These are phyloP conservation scores for Pterois miles DNA, from an alignment of 2,797 vertebrate species.

Conservation along the genomic window DNA sequence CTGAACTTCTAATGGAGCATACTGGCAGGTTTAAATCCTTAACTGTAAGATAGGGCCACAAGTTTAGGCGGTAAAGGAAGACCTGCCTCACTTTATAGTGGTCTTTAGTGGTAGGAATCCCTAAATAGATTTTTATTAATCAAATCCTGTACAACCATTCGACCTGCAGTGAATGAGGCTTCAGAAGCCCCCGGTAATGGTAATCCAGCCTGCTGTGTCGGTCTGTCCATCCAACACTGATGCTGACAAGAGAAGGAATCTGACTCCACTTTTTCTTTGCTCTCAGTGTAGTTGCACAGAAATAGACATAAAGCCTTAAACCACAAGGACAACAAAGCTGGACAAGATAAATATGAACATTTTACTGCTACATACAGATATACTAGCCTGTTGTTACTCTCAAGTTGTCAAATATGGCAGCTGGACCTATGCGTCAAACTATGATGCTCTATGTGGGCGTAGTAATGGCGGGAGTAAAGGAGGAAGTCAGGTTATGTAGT, in stretches of 20 bases:
- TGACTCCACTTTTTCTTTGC: neutral
- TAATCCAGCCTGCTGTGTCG: neutral
- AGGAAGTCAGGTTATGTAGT: neutral
- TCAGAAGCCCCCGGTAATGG: neutral
- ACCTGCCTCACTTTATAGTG: no score
- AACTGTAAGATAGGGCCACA: no score
- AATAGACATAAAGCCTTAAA: neutral
- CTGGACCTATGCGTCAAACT: neutral
- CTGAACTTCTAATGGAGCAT: no score
- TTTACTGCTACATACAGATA: neutral
- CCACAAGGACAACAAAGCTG: no score
- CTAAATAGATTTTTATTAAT: no score
- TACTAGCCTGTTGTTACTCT: fast-evolving
- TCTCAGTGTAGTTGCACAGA: neutral
- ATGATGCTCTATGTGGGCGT: fast-evolving
- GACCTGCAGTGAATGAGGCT: neutral
- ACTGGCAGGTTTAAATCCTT: no score
- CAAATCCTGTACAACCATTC: neutral
- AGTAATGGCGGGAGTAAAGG: neutral
- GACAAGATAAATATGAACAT: neutral
- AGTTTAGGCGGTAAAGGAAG: no score
- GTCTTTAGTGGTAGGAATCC: no score
- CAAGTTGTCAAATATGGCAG: neutral
- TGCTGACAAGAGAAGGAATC: neutral
- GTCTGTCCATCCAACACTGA: neutral